Conservation (phyloP, 2,888 invertebrate genomes). For the Myopa testacea region DNA sequence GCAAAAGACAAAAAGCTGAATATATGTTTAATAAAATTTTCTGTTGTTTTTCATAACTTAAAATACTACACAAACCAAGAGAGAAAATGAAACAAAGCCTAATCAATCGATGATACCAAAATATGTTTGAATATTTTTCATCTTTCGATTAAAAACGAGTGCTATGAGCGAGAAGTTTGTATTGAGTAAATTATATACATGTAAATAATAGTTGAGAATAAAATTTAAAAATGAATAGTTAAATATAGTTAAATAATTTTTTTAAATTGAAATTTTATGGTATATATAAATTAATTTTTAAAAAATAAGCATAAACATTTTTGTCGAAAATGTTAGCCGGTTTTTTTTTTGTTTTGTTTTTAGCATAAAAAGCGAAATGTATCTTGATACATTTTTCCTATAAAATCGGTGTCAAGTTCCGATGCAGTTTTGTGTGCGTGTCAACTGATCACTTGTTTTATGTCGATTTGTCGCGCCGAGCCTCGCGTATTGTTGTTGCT, state of each 20-base stretch:
- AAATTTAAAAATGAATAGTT: not conserved
- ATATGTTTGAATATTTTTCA: constrained; percentile 13
- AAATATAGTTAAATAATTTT: too few species aligned
- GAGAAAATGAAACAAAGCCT: not conserved
- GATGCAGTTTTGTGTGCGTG: too few species aligned
- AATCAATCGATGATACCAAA: constrained; percentile 22
- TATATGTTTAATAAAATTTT: constrained; percentile 16
- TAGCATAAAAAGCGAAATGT: too few species aligned
- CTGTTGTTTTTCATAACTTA: not conserved
- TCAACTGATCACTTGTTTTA: constrained; percentile 20
- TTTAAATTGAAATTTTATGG: too few species aligned
- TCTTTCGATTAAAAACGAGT: not conserved
- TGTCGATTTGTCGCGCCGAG: constrained; percentile 14
- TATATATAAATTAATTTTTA: too few species aligned
- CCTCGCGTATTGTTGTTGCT: not conserved
- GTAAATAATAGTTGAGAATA: not conserved
- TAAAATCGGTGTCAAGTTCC: too few species aligned
- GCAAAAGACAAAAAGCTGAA: not conserved
- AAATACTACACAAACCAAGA: not conserved
- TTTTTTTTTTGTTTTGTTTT: too few species aligned
- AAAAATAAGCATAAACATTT: too few species aligned
- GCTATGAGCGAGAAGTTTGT: not conserved
- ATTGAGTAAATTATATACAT: not conserved
- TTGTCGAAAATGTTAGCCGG: too few species aligned
- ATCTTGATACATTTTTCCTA: too few species aligned